Evolutionary conservation across 2,113 vertebrate species (phyloP).

Genomic region (Cinclus cinclus): DNA sequence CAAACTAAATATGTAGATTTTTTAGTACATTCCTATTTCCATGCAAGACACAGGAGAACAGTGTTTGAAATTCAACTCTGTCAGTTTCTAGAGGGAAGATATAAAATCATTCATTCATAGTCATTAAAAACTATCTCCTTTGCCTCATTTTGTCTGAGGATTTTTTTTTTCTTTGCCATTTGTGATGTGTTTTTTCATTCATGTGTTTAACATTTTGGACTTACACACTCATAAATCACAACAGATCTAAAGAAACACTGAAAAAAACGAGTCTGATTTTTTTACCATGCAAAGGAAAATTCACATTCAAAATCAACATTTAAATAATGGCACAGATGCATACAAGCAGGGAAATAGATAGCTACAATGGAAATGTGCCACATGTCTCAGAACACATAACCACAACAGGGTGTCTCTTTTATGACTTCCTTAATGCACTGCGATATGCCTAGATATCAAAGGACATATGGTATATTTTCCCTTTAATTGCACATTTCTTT

Average conservation of each 20-base stretch:
- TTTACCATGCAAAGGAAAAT: not conserved
- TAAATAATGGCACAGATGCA: constrained; percentile 36
- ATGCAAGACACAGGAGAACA: not conserved
- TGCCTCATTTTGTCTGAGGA: not conserved
- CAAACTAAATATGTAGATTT: not conserved
- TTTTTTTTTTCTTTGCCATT: not conserved
- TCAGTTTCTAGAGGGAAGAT: not conserved
- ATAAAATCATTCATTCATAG: not conserved
- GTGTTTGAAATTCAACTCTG: not conserved
- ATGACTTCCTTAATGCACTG: constrained; percentile 55
- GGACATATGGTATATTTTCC: constrained; percentile 66
- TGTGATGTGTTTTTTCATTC: not conserved
- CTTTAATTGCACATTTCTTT: constrained; percentile 64
- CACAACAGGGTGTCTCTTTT: constrained; percentile 66
- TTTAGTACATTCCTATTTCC: not conserved
- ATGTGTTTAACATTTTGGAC: not conserved
- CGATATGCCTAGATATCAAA: constrained; percentile 58
- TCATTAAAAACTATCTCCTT: not conserved
- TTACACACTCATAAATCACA: not conserved
- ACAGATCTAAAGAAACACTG: not conserved
- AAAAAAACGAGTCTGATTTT: not conserved
- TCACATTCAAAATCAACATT: constrained; percentile 1
- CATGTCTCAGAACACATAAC: constrained; percentile 63
- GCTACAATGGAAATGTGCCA: constrained; percentile 39
- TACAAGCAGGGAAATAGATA: constrained; percentile 34